Evolutionary conservation across 2,888 invertebrate genomes (phyloP).

Genomic region (Aproaerema taeniolella): DNA sequence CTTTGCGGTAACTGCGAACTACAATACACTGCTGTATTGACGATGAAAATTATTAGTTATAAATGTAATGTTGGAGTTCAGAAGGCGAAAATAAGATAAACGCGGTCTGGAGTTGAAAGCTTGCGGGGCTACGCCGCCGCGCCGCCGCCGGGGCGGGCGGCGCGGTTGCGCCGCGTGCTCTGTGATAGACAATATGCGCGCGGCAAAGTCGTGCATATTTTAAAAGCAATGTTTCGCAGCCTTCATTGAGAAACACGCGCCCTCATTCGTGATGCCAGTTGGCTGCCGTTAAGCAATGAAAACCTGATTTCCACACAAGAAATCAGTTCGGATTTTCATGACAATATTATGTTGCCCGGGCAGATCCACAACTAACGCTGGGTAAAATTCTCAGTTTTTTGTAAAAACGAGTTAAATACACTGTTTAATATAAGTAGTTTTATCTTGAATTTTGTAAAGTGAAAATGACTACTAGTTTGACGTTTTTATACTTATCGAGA

Average conservation of each 20-base stretch:
- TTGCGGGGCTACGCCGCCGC: background rate
- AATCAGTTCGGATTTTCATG: conserved; percentile 58
- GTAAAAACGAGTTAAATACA: too few species aligned
- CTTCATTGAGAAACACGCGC: conserved; percentile 71
- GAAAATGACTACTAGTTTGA: too few species aligned
- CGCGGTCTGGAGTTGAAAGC: background rate
- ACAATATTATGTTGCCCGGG: conserved; percentile 19
- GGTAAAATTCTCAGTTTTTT: too few species aligned
- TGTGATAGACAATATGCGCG: conserved; percentile 41
- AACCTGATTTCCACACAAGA: conserved; percentile 67
- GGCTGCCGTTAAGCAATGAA: conserved; percentile 62
- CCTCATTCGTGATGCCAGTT: conserved; percentile 70
- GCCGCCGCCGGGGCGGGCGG: conserved; percentile 1
- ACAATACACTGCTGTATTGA: too few species aligned
- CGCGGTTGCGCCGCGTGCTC: conserved; percentile 7
- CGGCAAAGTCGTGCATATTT: conserved; percentile 67
- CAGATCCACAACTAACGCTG: background rate
- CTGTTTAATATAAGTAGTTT: too few species aligned
- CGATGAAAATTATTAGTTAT: too few species aligned
- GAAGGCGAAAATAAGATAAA: too few species aligned
- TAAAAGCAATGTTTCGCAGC: conserved; percentile 70
- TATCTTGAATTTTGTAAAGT: too few species aligned
- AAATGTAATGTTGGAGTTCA: background rate
- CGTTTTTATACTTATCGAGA: too few species aligned
- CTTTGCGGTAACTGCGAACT: conserved; percentile 28